Evolutionary conservation across 2,797 vertebrate species (phyloP).

Genomic region (Strix occidentalis): DNA sequence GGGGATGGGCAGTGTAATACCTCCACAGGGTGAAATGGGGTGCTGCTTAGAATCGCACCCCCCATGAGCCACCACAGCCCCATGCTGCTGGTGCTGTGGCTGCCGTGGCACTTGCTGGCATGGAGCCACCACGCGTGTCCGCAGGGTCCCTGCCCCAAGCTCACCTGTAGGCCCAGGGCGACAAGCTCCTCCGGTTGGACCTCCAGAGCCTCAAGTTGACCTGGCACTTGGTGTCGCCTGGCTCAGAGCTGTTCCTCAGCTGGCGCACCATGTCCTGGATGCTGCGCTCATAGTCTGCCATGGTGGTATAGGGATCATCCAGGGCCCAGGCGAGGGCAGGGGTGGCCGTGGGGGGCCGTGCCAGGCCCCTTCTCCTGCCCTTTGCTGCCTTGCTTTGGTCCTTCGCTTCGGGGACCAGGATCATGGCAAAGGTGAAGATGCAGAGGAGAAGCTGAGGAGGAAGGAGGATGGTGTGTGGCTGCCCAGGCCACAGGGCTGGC

Average conservation of each 20-base stretch:
- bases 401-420: conserved; percentile 53
- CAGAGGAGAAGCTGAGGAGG: conserved; percentile 73
- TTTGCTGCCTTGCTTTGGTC: conserved; percentile 65
- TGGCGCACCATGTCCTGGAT: conserved; percentile 85
- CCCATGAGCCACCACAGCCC: neutral
- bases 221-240: conserved; percentile 78
- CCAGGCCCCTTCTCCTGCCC: conserved; percentile 64
- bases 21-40: accelerated
- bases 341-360: conserved; percentile 61
- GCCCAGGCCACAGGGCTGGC: neutral
- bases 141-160: neutral
- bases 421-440: conserved; percentile 69
- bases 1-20: neutral
- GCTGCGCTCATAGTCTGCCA: conserved; percentile 82
- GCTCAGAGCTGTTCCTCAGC: conserved; percentile 80
- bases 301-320: conserved; percentile 41
- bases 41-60: accelerated
- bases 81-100: accelerated
- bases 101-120: accelerated
- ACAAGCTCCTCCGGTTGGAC: conserved; percentile 84
- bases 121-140: neutral
- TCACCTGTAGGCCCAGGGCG: conserved; percentile 88
- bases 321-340: conserved; percentile 65
- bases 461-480: neutral
- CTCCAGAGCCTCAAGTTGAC: conserved; percentile 85